A percentile compares a stretch with the other conserved stretches of the same genome.
phyloP scores from a whole-genome alignment of 2,797 vertebrate species.

The Acanthurus lineatus region DNA sequence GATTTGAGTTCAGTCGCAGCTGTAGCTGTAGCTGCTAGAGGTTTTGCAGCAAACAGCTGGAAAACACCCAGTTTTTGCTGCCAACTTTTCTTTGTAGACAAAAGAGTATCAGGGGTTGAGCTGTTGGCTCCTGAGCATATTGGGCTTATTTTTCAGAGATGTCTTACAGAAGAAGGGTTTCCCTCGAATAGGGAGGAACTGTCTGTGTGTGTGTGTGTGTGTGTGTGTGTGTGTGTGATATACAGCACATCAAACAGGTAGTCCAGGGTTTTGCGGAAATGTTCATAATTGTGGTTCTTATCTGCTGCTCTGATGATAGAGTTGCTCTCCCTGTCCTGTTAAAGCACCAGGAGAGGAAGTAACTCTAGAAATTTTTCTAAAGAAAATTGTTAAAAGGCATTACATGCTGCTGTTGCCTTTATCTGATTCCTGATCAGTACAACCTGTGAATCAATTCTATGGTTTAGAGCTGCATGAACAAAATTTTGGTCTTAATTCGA shows the following conservation, averaged over 20 bases:
- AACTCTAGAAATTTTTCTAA: neutral
- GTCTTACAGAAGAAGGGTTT: conserved; percentile 26
- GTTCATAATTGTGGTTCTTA: neutral
- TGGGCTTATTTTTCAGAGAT: conserved; percentile 33
- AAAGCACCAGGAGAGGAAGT: neutral
- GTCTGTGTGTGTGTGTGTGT: conserved; percentile 5
- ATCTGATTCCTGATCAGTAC: neutral
- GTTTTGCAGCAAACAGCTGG: conserved; percentile 42
- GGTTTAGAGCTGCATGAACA: neutral
- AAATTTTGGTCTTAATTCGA: no score
- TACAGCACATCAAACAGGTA: conserved; percentile 24
- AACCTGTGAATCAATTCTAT: neutral
- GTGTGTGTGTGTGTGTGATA: neutral
- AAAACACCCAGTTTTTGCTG: conserved; percentile 31
- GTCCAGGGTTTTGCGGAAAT: neutral
- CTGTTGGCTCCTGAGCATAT: conserved; percentile 28
- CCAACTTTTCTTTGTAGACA: conserved; percentile 19
- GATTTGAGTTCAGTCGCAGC: conserved; percentile 13
- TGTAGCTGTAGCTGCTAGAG: conserved; percentile 4
- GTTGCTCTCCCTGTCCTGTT: neutral
- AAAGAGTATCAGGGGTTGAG: conserved; percentile 26
- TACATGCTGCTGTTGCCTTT: neutral
- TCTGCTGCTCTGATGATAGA: neutral
- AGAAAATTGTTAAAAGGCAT: no score
- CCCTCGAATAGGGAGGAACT: conserved; percentile 14